Evolutionary conservation across 2,888 invertebrate genomes (phyloP).

Genomic region (Agonum fuliginosum): DNA sequence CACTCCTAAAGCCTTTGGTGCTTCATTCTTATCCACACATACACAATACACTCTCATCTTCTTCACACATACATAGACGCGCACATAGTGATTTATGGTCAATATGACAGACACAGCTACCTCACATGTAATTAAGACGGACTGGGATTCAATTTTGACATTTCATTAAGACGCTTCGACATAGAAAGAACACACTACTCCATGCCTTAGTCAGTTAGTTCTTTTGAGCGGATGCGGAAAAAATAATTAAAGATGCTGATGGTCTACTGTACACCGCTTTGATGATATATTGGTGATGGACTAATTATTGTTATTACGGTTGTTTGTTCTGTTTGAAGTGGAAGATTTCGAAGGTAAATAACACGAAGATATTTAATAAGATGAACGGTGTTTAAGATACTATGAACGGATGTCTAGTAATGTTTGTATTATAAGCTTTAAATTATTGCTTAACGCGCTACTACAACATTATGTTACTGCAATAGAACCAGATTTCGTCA

Average conservation of each 20-base stretch:
- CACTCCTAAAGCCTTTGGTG: too few species aligned
- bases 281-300: neutral
- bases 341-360: neutral
- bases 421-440: too few species aligned
- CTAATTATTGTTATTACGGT: neutral
- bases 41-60: too few species aligned
- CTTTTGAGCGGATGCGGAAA: too few species aligned
- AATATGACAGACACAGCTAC: constrained; percentile 19
- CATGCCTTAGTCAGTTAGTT: too few species aligned
- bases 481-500: too few species aligned
- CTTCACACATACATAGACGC: neutral
- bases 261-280: neutral
- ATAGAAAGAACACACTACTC: neutral
- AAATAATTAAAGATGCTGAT: neutral
- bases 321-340: too few species aligned
- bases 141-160: constrained; percentile 28
- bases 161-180: constrained; percentile 19
- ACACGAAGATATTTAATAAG: neutral
- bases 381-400: too few species aligned
- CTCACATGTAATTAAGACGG: constrained; percentile 28
- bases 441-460: too few species aligned
- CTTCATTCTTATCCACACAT: too few species aligned
- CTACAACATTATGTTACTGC: too few species aligned
- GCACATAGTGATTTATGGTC: constrained; percentile 27
- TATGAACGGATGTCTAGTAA: too few species aligned